A percentile compares a stretch with the other conserved stretches of the same genome.
These are phyloP conservation scores for Thalassarche chlororhynchos DNA, from an alignment of 2,113 vertebrate species.

Conservation along the genomic window DNA sequence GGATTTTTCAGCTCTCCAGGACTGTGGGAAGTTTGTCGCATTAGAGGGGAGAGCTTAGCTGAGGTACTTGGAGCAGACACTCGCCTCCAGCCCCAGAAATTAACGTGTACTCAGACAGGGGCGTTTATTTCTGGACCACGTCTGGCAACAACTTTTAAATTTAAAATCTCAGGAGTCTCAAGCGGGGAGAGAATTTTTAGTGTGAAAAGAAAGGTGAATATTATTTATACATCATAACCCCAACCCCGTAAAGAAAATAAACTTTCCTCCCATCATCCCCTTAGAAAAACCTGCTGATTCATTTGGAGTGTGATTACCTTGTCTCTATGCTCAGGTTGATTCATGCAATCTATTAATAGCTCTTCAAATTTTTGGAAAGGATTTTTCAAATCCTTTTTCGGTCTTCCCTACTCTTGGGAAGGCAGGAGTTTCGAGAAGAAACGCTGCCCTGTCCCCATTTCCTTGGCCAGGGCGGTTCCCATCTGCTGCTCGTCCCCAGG, in stretches of 20 bases:
- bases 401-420: background rate
- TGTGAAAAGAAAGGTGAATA: background rate
- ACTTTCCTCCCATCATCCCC: background rate
- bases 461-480: background rate
- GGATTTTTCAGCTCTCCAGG: background rate
- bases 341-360: background rate
- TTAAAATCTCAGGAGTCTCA: background rate
- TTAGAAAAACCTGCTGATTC: background rate
- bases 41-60: background rate
- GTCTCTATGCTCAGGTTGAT: background rate
- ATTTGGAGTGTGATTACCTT: background rate
- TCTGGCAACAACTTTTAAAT: background rate
- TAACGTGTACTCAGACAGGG: background rate
- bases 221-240: background rate
- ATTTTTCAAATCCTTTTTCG: background rate
- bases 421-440: background rate
- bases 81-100: background rate
- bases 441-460: background rate
- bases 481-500: background rate
- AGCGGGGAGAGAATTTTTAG: background rate
- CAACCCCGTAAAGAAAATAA: background rate
- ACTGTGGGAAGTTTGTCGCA: background rate
- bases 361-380: background rate
- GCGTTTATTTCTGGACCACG: background rate
- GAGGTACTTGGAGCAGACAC: background rate